Percentiles rank a stretch among this genome's conserved stretches.
phyloP scores from a whole-genome alignment of 2,888 invertebrate species.

The Blastobasis adustella region DNA sequence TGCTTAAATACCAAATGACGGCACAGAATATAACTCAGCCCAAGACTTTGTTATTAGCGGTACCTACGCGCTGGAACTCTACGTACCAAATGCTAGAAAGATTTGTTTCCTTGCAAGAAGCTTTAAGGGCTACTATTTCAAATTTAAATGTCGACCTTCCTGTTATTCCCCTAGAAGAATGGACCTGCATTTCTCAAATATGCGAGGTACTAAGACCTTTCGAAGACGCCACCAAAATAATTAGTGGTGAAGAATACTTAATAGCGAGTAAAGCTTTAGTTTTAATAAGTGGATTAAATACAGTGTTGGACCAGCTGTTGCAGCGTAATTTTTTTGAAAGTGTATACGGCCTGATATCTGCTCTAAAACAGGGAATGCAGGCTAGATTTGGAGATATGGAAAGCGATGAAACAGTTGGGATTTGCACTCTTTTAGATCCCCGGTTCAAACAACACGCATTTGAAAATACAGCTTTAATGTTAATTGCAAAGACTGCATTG shows the following conservation, averaged over 20 bases:
- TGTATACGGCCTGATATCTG: neutral
- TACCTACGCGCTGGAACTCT: neutral
- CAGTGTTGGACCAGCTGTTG: too few species aligned
- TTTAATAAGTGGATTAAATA: slow-evolving; percentile 5
- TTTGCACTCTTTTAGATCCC: slow-evolving; percentile 10
- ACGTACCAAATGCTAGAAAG: neutral
- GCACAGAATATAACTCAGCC: neutral
- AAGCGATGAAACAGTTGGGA: slow-evolving; percentile 5
- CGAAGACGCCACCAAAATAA: too few species aligned
- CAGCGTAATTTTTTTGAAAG: slow-evolving; percentile 2
- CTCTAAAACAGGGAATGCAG: slow-evolving; percentile 3
- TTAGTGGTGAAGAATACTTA: slow-evolving; percentile 9
- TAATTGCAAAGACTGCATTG: neutral
- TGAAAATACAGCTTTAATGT: neutral
- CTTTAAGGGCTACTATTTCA: neutral
- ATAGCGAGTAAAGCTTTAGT: slow-evolving; percentile 2
- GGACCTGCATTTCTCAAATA: too few species aligned
- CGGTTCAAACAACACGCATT: slow-evolving; percentile 9
- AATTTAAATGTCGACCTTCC: slow-evolving; percentile 9
- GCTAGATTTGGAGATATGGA: slow-evolving; percentile 6
- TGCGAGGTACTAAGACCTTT: too few species aligned
- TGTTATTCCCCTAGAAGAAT: slow-evolving; percentile 10
- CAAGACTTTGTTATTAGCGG: neutral
- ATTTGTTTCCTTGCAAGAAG: neutral
- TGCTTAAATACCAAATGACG: neutral